A percentile compares a stretch with the other conserved stretches of the same genome.
Conservation (phyloP, 1,140 invertebrate species). For the Venturia canescens region DNA sequence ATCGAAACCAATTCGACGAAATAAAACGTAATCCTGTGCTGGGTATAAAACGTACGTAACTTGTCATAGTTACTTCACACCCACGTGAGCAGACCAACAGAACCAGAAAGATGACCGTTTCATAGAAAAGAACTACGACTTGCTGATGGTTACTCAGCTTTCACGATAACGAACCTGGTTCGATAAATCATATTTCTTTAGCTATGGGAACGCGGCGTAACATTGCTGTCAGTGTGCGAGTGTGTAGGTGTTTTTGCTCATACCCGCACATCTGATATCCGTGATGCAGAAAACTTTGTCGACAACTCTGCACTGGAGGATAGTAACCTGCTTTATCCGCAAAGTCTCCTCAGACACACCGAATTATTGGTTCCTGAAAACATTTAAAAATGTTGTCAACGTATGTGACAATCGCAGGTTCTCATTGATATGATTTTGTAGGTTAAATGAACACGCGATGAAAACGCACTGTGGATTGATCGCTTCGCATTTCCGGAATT, state of each 20-base stretch:
- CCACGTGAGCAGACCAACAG: constrained; percentile 27
- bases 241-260: constrained; percentile 48
- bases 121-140: constrained; percentile 24
- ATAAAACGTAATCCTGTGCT: not conserved
- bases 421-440: constrained; percentile 19
- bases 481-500: constrained; percentile 57
- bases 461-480: constrained; percentile 44
- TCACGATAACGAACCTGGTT: constrained; percentile 71
- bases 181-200: constrained; percentile 71
- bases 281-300: not conserved
- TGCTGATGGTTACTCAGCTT: constrained; percentile 61
- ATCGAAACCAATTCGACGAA: not conserved
- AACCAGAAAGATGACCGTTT: constrained; percentile 31
- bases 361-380: not conserved
- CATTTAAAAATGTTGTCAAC: too few relatives aligned
- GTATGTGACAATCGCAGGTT: not conserved
- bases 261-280: constrained; percentile 7
- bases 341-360: not conserved
- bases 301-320: too few relatives aligned
- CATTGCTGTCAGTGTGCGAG: too few relatives aligned
- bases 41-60: not conserved
- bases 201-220: constrained; percentile 48
- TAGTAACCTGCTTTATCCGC: too few relatives aligned
- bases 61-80: constrained; percentile 2
- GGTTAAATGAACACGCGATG: not conserved